Percentiles rank a stretch among this genome's conserved stretches.
Conservation (phyloP, 2,888 invertebrate species). For the Lithophane socia region DNA sequence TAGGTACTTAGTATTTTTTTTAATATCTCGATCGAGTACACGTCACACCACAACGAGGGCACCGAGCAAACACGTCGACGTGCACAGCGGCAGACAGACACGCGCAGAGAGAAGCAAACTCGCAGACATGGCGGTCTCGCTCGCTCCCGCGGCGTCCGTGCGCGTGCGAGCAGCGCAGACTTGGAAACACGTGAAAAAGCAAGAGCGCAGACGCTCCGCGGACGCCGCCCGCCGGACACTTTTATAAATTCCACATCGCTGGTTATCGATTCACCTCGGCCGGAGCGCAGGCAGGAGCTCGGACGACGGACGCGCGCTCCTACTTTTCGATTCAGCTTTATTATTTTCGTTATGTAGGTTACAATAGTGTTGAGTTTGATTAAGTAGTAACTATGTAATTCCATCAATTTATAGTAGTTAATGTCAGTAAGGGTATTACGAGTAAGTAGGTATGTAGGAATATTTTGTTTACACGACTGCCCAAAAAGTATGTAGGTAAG, state of each 20-base stretch:
- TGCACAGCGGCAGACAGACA: constrained; percentile 86
- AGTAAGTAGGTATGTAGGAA: too few species aligned
- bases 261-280: constrained; percentile 77
- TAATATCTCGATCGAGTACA: constrained; percentile 57
- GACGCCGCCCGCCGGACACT: constrained; percentile 67
- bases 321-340: constrained; percentile 46
- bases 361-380: too few species aligned
- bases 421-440: too few species aligned
- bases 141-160: constrained; percentile 63
- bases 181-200: constrained; percentile 81
- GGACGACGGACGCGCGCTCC: constrained; percentile 20
- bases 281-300: constrained; percentile 48
- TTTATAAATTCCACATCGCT: constrained; percentile 77
- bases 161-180: constrained; percentile 68
- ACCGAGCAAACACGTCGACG: constrained; percentile 79
- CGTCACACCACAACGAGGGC: constrained; percentile 76
- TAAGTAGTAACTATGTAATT: too few species aligned
- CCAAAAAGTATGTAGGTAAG: too few species aligned
- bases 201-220: constrained; percentile 84
- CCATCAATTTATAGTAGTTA: too few species aligned
- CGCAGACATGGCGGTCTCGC: constrained; percentile 75
- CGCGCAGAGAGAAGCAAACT: constrained; percentile 84
- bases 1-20: constrained; percentile 6
- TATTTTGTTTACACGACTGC: too few species aligned
- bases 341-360: constrained; percentile 42